A percentile compares a stretch with the other conserved stretches of the same genome.
Conservation (phyloP, 1,140 invertebrate genomes). For the Drosophila parabipectinata region DNA sequence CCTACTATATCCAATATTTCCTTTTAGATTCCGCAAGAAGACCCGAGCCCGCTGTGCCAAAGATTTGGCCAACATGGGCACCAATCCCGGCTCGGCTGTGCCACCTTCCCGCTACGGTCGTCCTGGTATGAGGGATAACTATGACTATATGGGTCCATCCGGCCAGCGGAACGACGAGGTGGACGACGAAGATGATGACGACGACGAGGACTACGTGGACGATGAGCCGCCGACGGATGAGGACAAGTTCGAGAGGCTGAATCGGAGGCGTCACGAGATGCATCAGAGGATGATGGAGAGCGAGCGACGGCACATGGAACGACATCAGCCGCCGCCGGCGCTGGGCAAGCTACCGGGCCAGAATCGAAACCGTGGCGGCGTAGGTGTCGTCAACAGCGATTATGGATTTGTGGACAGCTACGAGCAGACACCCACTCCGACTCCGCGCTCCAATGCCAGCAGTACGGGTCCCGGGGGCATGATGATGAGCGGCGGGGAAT, state of each 20-base stretch:
- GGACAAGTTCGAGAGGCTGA: conserved; percentile 80
- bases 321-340: conserved; percentile 46
- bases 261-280: conserved; percentile 79
- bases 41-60: conserved; percentile 71
- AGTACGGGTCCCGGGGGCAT: conserved; percentile 49
- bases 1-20: not conserved
- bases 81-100: conserved; percentile 1
- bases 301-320: conserved; percentile 67
- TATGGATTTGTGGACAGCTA: conserved; percentile 81
- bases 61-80: conserved; percentile 54
- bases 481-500: conserved; percentile 68
- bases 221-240: conserved; percentile 78
- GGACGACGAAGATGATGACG: conserved; percentile 61
- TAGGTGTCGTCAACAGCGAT: conserved; percentile 57
- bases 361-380: conserved; percentile 49
- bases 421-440: conserved; percentile 77
- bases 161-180: conserved; percentile 45
- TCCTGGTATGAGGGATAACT: conserved; percentile 67
- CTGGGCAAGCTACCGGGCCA: conserved; percentile 62
- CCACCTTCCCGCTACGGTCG: conserved; percentile 43
- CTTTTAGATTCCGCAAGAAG: conserved; percentile 78
- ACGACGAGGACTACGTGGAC: conserved; percentile 79
- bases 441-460: conserved; percentile 74
- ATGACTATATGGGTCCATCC: conserved; percentile 72
- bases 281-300: conserved; percentile 80